These are phyloP conservation scores for Sinocyclocheilus anshuiensis DNA, from an alignment of 2,113 vertebrate genomes.

Conservation along the genomic window DNA sequence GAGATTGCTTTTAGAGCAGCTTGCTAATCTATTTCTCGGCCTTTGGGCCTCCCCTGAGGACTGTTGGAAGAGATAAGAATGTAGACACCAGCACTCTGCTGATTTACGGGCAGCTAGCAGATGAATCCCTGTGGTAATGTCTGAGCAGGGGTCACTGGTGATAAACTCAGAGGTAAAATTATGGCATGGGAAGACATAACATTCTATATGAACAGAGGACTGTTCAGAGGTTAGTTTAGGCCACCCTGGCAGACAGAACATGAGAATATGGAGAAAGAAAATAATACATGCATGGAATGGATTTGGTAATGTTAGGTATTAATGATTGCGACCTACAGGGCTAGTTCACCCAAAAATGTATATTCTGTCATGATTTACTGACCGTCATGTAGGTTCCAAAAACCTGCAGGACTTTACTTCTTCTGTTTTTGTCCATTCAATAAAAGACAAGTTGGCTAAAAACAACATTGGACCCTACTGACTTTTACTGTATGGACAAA, in stretches of 20 bases:
- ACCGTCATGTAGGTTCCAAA: no score
- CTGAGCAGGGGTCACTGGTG: constrained; percentile 18
- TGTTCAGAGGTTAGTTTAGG: neutral
- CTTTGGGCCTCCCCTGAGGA: constrained; percentile 28
- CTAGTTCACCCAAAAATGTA: neutral
- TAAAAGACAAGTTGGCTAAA: no score
- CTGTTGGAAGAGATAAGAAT: constrained; percentile 45
- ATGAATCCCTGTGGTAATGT: constrained; percentile 33
- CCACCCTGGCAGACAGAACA: neutral
- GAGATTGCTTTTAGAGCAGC: constrained; percentile 47
- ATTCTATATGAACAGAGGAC: constrained; percentile 14
- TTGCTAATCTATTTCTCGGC: constrained; percentile 41
- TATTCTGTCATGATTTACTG: no score
- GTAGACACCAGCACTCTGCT: constrained; percentile 35
- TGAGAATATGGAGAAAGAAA: neutral
- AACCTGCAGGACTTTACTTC: no score
- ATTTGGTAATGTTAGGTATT: neutral
- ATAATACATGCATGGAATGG: neutral
- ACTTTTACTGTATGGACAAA: no score
- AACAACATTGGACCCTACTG: no score
- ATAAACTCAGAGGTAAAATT: constrained; percentile 46
- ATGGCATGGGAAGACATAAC: constrained; percentile 3
- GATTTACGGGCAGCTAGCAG: constrained; percentile 44
- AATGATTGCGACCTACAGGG: neutral
- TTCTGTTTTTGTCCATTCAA: no score